Base-by-base conservation (phyloP, 92 coral and sea anemone genomes). In the Galaxea fascicularis region DNA sequence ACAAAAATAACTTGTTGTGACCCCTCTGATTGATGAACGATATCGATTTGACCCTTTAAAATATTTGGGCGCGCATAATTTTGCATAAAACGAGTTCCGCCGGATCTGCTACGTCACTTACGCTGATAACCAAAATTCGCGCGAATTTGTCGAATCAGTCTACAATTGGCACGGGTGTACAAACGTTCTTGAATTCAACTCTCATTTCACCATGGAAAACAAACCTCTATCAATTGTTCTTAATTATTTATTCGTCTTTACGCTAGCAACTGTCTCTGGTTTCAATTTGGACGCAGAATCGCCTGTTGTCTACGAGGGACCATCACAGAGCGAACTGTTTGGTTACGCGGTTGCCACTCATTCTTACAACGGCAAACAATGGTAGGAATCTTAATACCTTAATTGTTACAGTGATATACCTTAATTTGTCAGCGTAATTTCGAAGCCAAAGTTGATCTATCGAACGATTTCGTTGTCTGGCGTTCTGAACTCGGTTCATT, bases 281-380 rank as follows among this genome's bases (percentile, higher is more conserved):
- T 77, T 77, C 17, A 77, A 77, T 52, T 41, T 77, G 82, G 82
- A 77, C 35, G 15, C 28, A 0, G 25, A 63, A 16, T 79, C 84
- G 22, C 45, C 84, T 3, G 74, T 65, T 47, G 17, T 65, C 4
- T 79, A 79, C 41, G 64, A 46, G 3, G 84, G 84, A 51, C 84
- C 84, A 20, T 21, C 0, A 4, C 74, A 79, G 54, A 79, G 75
- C 51, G 64, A 66, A 20, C 47, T 79, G 0, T 79, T 79, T 66
- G 84, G 84, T 13, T 79, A 65, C 44, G 8, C 84, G 3, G 74
- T 79, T 7, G 75, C 74, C 8, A 49, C 65, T 18, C 84, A 79
- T 52, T 47, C 74, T 10, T 66, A 79, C 51, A 21, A 53, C 45
- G 75, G 84, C 8, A 47, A 29, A 52, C 71, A 67, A 25, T 79